Evolutionary conservation across 2,888 invertebrate genomes (phyloP).

Genomic region (Leptopilina syphax): DNA sequence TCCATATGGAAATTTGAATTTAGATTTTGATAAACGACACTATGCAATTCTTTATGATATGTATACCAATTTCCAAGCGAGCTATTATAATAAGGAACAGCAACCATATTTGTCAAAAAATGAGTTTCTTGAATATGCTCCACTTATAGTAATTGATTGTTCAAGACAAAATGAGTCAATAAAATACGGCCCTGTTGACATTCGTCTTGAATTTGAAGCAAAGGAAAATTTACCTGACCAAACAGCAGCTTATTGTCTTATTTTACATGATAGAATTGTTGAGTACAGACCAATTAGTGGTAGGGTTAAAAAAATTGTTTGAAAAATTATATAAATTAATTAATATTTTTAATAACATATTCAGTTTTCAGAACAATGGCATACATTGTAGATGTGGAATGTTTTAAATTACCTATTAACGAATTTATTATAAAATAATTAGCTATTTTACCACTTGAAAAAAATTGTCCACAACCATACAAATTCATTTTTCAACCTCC

Average conservation of each 20-base stretch:
- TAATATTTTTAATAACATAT: too few species aligned
- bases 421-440: constrained; percentile 46
- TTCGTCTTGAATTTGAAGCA: constrained; percentile 2
- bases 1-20: neutral
- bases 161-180: neutral
- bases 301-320: neutral
- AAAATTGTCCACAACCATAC: neutral
- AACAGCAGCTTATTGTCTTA: neutral
- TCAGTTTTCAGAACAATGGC: constrained; percentile 20
- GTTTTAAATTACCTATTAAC: constrained; percentile 39
- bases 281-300: constrained; percentile 6
- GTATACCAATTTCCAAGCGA: neutral
- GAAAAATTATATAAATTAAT: neutral
- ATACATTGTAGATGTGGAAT: constrained; percentile 44
- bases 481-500: constrained; percentile 44
- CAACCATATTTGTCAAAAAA: constrained; percentile 6
- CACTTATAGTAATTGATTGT: constrained; percentile 8
- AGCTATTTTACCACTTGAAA: constrained; percentile 1
- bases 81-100: neutral
- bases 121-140: neutral
- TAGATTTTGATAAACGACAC: neutral
- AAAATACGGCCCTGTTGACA: constrained; percentile 6
- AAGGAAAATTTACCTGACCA: constrained; percentile 7
- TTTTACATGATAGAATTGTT: constrained; percentile 6
- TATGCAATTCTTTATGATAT: neutral